Percentiles rank a stretch among this genome's conserved stretches.
These are phyloP conservation scores for Drosophila punjabiensis DNA, from an alignment of 1,140 invertebrate genomes.

Conservation along the genomic window DNA sequence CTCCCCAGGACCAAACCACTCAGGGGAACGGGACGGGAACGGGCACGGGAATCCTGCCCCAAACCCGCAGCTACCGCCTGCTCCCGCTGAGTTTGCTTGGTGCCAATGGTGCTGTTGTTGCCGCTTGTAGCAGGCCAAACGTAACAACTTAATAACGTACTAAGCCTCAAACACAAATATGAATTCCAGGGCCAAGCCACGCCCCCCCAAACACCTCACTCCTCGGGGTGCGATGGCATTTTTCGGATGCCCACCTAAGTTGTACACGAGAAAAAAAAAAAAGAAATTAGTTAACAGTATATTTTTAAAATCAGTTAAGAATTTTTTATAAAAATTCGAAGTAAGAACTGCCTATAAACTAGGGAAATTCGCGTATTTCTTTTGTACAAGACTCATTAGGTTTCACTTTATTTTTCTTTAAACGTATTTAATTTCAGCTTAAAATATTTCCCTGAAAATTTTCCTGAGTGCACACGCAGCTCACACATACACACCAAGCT, in stretches of 20 bases:
- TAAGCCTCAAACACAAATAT: slow-evolving; percentile 83
- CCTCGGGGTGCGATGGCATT: slow-evolving; percentile 45
- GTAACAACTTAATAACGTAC: slow-evolving; percentile 84
- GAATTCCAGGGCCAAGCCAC: slow-evolving; percentile 66
- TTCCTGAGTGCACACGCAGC: slow-evolving; percentile 16
- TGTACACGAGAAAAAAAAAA: slow-evolving; percentile 1
- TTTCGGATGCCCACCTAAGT: slow-evolving; percentile 61
- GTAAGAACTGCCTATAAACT: too few species aligned
- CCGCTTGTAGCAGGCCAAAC: slow-evolving; percentile 74
- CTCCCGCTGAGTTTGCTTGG: slow-evolving; percentile 23
- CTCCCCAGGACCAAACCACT: neutral
- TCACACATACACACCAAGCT: slow-evolving; percentile 1
- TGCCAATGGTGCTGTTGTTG: slow-evolving; percentile 49
- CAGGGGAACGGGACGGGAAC: slow-evolving; percentile 1
- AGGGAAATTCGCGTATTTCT: too few species aligned
- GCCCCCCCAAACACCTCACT: slow-evolving; percentile 22
- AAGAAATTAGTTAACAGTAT: neutral
- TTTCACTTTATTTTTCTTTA: neutral
- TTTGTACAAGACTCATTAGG: neutral
- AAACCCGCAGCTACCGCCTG: slow-evolving; percentile 1
- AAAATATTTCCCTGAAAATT: neutral
- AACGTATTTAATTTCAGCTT: neutral
- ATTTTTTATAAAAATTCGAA: neutral
- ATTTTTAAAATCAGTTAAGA: neutral
- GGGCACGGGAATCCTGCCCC: neutral